Conservation (phyloP, 2,113 vertebrate species). For the Clinocottus analis region DNA sequence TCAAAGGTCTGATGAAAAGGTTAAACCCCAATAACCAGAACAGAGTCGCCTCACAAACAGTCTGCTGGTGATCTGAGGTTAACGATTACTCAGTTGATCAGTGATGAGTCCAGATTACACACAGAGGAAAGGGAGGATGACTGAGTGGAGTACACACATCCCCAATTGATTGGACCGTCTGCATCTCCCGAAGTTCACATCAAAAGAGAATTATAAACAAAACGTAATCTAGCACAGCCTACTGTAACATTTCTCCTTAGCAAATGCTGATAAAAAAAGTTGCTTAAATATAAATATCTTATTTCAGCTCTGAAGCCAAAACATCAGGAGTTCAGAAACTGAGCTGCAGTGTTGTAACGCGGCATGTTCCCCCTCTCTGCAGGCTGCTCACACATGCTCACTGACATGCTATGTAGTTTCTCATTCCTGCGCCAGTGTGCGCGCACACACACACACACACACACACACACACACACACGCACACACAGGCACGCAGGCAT, state of each 20-base stretch:
- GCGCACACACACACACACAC: conserved; percentile 6
- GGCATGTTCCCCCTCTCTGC: conserved; percentile 35
- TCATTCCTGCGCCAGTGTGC: conserved; percentile 2
- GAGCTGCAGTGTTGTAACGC: conserved; percentile 35
- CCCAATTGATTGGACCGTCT: background rate
- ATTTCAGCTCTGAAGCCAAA: conserved; percentile 24
- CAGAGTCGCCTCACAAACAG: background rate
- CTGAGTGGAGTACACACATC: conserved; percentile 12
- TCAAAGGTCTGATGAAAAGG: conserved; percentile 29
- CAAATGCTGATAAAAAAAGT: conserved; percentile 46
- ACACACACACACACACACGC: conserved; percentile 15
- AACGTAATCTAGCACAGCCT: background rate
- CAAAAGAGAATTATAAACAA: conserved; percentile 15
- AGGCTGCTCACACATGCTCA: conserved; percentile 50
- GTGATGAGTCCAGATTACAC: conserved; percentile 43
- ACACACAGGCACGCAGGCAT: background rate
- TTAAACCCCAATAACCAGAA: conserved; percentile 46
- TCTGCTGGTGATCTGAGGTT: conserved; percentile 43
- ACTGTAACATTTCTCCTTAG: conserved; percentile 12
- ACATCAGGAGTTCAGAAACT: background rate
- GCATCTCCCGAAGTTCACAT: background rate
- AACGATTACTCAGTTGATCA: conserved; percentile 59
- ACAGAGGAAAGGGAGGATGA: background rate
- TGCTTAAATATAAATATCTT: conserved; percentile 25
- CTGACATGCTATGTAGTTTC: conserved; percentile 55